Evolutionary conservation across 1,140 invertebrate genomes (phyloP).

Genomic region (Octopus sinensis): DNA sequence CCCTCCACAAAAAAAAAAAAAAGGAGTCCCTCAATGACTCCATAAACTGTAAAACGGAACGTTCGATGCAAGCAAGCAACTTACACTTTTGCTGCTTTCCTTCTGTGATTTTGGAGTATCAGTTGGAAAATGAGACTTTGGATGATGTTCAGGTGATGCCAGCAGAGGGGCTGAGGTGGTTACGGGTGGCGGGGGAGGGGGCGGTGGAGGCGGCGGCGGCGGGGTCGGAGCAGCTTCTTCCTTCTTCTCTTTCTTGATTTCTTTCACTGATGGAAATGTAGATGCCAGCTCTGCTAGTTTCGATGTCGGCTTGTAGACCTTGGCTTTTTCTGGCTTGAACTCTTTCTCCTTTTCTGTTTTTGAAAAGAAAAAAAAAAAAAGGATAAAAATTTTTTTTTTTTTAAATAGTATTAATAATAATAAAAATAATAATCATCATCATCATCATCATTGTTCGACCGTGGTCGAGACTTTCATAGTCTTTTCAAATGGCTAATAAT

Average conservation of each 20-base stretch:
- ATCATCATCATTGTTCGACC: too few relatives aligned
- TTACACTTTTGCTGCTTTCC: conserved; percentile 1
- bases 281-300: conserved; percentile 67
- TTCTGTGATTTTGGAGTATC: not conserved
- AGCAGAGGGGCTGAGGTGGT: not conserved
- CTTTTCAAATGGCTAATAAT: too few relatives aligned
- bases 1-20: too few relatives aligned
- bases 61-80: not conserved
- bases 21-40: too few relatives aligned
- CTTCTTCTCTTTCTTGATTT: conserved; percentile 69
- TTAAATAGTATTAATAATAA: too few relatives aligned
- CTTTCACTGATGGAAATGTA: conserved; percentile 60
- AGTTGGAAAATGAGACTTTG: not conserved
- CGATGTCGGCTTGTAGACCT: conserved; percentile 86
- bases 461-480: too few relatives aligned
- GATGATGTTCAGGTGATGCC: not conserved
- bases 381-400: too few relatives aligned
- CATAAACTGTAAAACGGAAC: too few relatives aligned
- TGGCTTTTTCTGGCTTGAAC: conserved; percentile 52
- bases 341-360: too few relatives aligned
- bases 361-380: too few relatives aligned
- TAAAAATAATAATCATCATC: too few relatives aligned
- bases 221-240: conserved; percentile 34
- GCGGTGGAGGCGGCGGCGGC: not conserved
- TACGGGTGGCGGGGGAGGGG: not conserved